Conservation (phyloP, 2,888 invertebrate species). For the Agrilus biguttatus region DNA sequence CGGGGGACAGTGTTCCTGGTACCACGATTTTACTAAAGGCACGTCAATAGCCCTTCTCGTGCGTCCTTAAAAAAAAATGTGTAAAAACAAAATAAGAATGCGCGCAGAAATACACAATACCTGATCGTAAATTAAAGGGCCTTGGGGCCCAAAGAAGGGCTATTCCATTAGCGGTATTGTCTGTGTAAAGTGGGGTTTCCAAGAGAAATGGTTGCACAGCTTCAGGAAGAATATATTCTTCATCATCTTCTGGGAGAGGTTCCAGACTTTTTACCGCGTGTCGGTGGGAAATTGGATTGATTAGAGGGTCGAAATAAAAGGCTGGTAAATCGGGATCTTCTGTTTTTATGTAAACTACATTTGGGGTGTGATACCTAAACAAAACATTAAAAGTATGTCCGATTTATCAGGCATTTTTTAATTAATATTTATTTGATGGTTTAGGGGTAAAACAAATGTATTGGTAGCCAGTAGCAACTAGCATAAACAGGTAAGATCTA, state of each 20-base stretch:
- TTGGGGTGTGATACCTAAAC: constrained; percentile 93
- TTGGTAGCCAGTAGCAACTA: too few species aligned
- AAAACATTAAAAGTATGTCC: constrained; percentile 1
- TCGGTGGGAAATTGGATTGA: constrained; percentile 96
- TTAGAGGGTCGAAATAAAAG: constrained; percentile 98
- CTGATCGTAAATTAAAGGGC: constrained; percentile 92
- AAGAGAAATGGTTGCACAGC: constrained; percentile 84
- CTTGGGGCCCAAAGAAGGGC: constrained; percentile 94
- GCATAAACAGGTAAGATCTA: too few species aligned
- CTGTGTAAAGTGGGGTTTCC: constrained; percentile 92
- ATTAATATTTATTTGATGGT: too few species aligned
- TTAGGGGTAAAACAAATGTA: too few species aligned
- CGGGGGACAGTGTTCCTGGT: constrained; percentile 85
- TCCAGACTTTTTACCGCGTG: constrained; percentile 72
- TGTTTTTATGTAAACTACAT: constrained; percentile 98
- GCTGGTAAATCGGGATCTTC: constrained; percentile 99
- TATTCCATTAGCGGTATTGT: constrained; percentile 98
- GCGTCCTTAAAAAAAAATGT: constrained; percentile 43
- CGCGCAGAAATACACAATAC: constrained; percentile 22
- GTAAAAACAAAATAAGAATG: background rate
- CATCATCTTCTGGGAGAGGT: constrained; percentile 83
- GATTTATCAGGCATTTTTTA: too few species aligned
- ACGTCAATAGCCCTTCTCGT: constrained; percentile 91
- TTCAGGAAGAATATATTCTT: constrained; percentile 85
- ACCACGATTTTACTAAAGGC: constrained; percentile 96